These are phyloP conservation scores for Aculops lycopersici DNA, from an alignment of 1,140 invertebrate species.

Conservation along the genomic window DNA sequence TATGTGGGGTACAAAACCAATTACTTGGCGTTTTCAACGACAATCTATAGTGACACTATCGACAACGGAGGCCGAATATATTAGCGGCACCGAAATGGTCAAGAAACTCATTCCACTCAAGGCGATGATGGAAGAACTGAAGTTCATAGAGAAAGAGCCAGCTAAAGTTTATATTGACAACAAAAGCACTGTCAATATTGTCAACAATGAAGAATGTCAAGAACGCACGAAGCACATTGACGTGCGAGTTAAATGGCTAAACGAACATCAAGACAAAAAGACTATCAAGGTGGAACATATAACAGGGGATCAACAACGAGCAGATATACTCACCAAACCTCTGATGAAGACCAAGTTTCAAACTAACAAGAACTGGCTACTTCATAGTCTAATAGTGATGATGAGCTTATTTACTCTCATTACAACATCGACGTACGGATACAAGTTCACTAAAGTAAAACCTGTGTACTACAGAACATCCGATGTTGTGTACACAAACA, in stretches of 20 bases:
- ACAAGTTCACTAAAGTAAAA: too few species aligned
- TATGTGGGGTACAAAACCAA: conserved; percentile 10
- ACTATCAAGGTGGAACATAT: conserved; percentile 8
- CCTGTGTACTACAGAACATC: too few species aligned
- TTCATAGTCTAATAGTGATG: too few species aligned
- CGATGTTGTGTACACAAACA: too few species aligned
- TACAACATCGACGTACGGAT: too few species aligned
- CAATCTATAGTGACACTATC: conserved; percentile 13
- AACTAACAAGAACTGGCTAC: too few species aligned
- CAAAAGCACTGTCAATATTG: conserved; percentile 11
- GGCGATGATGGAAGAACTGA: conserved; percentile 3
- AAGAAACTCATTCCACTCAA: conserved; percentile 13
- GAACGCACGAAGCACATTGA: conserved; percentile 13
- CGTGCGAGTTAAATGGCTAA: conserved; percentile 12
- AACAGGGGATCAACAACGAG: conserved; percentile 1
- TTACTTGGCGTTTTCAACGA: conserved; percentile 13
- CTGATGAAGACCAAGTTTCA: too few species aligned
- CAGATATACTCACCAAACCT: conserved; percentile 10
- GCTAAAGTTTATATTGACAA: conserved; percentile 9
- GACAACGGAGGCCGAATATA: conserved; percentile 15
- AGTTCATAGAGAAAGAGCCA: background rate
- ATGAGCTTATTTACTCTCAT: too few species aligned
- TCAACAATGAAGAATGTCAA: conserved; percentile 9
- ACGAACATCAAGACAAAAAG: conserved; percentile 15
- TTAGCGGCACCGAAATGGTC: conserved; percentile 14